Base-by-base conservation (phyloP, 2,113 vertebrate genomes). In the Tursiops truncatus region DNA sequence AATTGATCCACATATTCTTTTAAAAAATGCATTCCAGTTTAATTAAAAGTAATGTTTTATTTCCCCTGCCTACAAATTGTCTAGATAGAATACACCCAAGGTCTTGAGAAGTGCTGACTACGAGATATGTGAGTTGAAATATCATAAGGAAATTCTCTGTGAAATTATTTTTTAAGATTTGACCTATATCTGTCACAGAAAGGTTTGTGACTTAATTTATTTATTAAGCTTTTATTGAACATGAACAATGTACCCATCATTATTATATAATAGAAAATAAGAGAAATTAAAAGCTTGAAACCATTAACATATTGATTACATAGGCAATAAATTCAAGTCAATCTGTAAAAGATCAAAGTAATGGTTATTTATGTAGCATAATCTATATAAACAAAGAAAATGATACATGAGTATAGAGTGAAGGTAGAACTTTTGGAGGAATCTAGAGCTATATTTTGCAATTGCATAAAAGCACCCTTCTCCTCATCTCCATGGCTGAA, bases 171-270 rank as follows among this genome's bases (percentile, higher is more conserved):
- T 73, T 79, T 71, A 82, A 58, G 9, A 58, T 41, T 95, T 89
- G 31, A 86, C 71, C 28, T 86, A 68, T 1, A 73, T 44, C 2
- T 86, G 28, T 90, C 62, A 87, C 28, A 86, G 20, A 92, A 86
- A 67, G 53, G 6, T 94, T 62, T 87, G 31, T 80, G 53, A 60
- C 20, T 76, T 74, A 65, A n/a, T 90, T 85, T 17, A 7, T 85
- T 93, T 82, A 36, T 33, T 86, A 94, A 92, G 36, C n/a, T 63
- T 88, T 82, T 83, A 79, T 47, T 92, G 87, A 92, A 56, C 20
- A 8, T n/a, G 33, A 65, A 31, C 56, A 56, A 50, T 62, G 13
- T 73, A 62, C 47, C 8, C 3, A 41, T 6, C 14, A 65, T 82
- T 68, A 58, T 33, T 41, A 65, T 33, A 13, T 60, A 89, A 77